Conservation (phyloP, 2,797 vertebrate species). For the Gambelia wislizenii region DNA sequence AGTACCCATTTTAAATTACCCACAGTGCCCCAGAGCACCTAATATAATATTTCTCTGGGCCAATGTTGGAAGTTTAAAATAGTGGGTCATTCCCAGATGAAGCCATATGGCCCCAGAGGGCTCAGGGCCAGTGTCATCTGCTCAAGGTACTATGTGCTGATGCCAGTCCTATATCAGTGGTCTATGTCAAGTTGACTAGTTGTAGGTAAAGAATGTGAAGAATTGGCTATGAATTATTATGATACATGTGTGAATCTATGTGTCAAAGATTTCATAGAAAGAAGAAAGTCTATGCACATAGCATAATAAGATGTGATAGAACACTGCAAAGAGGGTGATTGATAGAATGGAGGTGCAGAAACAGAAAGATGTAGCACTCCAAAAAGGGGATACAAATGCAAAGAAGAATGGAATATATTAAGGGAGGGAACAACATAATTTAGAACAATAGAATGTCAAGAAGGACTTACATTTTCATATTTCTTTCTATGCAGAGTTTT, state of each 20-base stretch:
- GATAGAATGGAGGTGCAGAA: slow-evolving; percentile 29
- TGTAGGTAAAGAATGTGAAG: background rate
- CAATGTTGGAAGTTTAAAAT: background rate
- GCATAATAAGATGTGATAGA: slow-evolving; percentile 25
- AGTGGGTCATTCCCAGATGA: background rate
- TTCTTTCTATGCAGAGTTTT: slow-evolving; percentile 37
- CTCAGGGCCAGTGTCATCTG: background rate
- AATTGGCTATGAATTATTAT: background rate
- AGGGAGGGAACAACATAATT: background rate
- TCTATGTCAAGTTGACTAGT: background rate
- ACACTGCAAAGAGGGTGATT: slow-evolving; percentile 9
- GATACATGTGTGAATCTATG: background rate
- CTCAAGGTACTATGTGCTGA: background rate
- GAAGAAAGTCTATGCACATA: background rate
- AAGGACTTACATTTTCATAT: slow-evolving; percentile 39
- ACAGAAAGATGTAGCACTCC: background rate
- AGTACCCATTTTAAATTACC: background rate
- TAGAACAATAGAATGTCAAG: slow-evolving; percentile 13
- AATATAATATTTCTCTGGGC: background rate
- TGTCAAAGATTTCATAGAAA: slow-evolving; percentile 23
- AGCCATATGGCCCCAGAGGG: background rate
- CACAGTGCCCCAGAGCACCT: background rate
- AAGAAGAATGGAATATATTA: slow-evolving; percentile 8
- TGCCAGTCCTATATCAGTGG: background rate
- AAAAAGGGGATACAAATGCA: background rate